A percentile compares a stretch with the other conserved stretches of the same genome.
phyloP scores from a whole-genome alignment of 2,113 vertebrate genomes.

The Gnathonemus longibarbis region DNA sequence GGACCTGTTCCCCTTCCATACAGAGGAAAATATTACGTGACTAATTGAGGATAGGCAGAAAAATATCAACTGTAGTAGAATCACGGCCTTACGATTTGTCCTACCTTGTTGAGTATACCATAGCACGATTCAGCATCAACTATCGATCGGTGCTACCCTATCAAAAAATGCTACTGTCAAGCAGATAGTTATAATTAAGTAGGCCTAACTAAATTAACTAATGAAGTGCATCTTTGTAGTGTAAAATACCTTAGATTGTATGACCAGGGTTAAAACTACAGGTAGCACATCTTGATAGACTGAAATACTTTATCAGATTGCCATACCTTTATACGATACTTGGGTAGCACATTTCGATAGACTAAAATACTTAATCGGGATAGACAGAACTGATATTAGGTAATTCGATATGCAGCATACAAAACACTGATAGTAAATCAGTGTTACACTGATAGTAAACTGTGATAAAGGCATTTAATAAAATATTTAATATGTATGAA shows the following conservation, averaged over 20 bases:
- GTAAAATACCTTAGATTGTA: not conserved
- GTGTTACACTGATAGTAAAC: not conserved
- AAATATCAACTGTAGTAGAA: too few relatives aligned
- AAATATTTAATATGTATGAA: not conserved
- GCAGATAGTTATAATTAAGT: not conserved
- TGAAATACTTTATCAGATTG: not conserved
- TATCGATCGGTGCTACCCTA: not conserved
- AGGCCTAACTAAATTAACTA: not conserved
- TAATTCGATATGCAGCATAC: not conserved
- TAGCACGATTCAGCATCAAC: not conserved
- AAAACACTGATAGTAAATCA: not conserved
- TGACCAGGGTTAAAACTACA: too few relatives aligned
- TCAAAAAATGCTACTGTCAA: not conserved
- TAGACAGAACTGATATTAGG: not conserved
- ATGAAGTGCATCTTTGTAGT: not conserved
- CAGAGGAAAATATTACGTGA: too few relatives aligned
- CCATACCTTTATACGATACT: not conserved
- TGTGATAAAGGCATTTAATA: not conserved
- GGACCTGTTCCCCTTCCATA: too few relatives aligned
- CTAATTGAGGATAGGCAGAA: too few relatives aligned
- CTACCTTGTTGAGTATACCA: not conserved
- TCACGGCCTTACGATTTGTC: not conserved
- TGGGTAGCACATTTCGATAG: not conserved
- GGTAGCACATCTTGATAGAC: not conserved
- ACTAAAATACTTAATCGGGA: not conserved